phyloP scores from a whole-genome alignment of 2,888 invertebrate species.

The Loripinus fragilis region DNA sequence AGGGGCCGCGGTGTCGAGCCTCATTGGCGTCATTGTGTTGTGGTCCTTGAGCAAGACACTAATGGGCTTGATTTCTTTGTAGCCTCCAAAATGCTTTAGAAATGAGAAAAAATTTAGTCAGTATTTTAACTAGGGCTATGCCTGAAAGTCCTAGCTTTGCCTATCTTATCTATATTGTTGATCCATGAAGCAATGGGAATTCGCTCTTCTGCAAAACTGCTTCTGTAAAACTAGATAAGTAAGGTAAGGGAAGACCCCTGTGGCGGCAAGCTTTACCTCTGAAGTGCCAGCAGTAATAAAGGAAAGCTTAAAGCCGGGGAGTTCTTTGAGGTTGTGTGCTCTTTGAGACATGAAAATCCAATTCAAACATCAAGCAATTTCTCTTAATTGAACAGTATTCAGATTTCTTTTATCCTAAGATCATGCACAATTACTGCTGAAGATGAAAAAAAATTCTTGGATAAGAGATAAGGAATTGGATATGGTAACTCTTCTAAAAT shows the following conservation, averaged over 20 bases:
- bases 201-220: too few relatives aligned
- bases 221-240: background rate
- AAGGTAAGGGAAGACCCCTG: slow-evolving; percentile 14
- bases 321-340: slow-evolving; percentile 59
- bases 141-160: too few relatives aligned
- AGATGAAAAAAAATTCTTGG: slow-evolving; percentile 5
- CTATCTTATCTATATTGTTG: too few relatives aligned
- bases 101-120: too few relatives aligned
- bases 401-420: slow-evolving; percentile 54
- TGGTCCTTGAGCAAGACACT: too few relatives aligned
- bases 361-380: slow-evolving; percentile 53
- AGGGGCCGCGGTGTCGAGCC: too few relatives aligned
- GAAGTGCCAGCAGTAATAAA: slow-evolving; percentile 48
- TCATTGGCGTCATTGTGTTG: too few relatives aligned
- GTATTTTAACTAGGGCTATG: too few relatives aligned
- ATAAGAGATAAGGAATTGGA: slow-evolving; percentile 1
- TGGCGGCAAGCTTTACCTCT: slow-evolving; percentile 19
- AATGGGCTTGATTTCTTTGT: too few relatives aligned
- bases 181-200: too few relatives aligned
- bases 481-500: background rate
- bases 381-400: slow-evolving; percentile 57
- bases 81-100: too few relatives aligned
- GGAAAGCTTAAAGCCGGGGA: slow-evolving; percentile 31
- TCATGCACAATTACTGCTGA: slow-evolving; percentile 56
- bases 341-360: slow-evolving; percentile 58